A percentile compares a stretch with the other conserved stretches of the same genome.
These are phyloP conservation scores for Lophura nycthemera DNA, from an alignment of 2,113 vertebrate species.

Conservation along the genomic window DNA sequence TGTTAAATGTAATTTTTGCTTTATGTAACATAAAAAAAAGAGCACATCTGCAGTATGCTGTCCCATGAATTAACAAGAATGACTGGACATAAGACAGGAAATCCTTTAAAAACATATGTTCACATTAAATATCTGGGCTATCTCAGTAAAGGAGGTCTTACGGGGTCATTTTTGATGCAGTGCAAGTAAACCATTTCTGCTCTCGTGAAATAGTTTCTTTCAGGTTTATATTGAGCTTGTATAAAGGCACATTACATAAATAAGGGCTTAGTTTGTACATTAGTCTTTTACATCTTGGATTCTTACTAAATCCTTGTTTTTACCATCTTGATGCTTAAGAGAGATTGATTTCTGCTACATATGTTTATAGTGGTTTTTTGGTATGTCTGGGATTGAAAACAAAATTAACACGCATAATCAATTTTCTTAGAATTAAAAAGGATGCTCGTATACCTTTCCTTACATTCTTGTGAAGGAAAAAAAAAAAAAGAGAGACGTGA, in stretches of 20 bases:
- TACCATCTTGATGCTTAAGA: conserved; percentile 74
- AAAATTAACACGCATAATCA: conserved; percentile 82
- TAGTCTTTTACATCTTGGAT: conserved; percentile 76
- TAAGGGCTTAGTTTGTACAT: conserved; percentile 78
- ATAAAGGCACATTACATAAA: conserved; percentile 74
- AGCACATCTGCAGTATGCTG: conserved; percentile 58
- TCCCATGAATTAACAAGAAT: conserved; percentile 75
- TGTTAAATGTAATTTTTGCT: conserved; percentile 80
- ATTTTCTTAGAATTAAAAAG: conserved; percentile 69
- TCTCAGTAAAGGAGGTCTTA: conserved; percentile 63
- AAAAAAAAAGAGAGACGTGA: conserved; percentile 70
- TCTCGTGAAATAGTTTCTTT: conserved; percentile 74
- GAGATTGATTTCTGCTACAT: conserved; percentile 77
- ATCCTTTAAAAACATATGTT: conserved; percentile 75
- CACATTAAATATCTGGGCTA: conserved; percentile 70
- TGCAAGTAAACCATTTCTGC: conserved; percentile 69
- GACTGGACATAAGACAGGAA: conserved; percentile 71
- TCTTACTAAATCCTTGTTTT: conserved; percentile 81
- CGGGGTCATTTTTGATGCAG: conserved; percentile 76
- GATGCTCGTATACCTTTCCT: conserved; percentile 45
- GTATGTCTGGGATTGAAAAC: conserved; percentile 79
- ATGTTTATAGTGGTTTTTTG: conserved; percentile 78
- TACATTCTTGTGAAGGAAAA: conserved; percentile 59
- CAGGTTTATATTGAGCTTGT: conserved; percentile 68
- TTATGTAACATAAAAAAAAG: conserved; percentile 74